phyloP scores from a whole-genome alignment of 2,113 vertebrate species.

The Notiomystis cincta region DNA sequence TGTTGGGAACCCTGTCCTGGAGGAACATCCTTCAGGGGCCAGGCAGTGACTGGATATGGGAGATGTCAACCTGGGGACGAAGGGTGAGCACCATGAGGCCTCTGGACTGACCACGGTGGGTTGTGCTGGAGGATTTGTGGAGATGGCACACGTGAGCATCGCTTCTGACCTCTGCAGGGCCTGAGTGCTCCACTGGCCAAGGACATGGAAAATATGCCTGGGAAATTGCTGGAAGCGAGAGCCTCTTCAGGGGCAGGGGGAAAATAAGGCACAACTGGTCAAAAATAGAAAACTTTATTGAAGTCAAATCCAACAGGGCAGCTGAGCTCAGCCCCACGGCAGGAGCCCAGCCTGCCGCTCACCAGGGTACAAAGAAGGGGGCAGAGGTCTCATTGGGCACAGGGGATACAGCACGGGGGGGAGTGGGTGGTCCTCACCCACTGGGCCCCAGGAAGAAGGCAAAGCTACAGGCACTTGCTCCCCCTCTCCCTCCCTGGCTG shows the following conservation, averaged over 20 bases:
- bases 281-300: constrained; percentile 82
- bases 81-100: not conserved
- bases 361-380: not conserved
- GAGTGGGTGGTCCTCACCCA: not conserved
- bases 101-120: not conserved
- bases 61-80: not conserved
- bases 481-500: constrained; percentile 4
- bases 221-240: not conserved
- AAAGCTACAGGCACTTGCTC: not conserved
- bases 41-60: not conserved
- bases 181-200: not conserved
- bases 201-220: not conserved
- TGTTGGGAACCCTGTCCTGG: not conserved
- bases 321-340: constrained; percentile 25
- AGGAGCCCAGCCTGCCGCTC: constrained; percentile 40
- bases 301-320: constrained; percentile 48
- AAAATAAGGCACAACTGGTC: constrained; percentile 73
- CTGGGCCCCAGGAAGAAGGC: not conserved
- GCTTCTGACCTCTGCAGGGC: not conserved
- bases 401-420: not conserved
- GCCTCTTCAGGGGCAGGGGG: constrained; percentile 48
- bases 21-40: not conserved
- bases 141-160: not conserved
- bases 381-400: not conserved
- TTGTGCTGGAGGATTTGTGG: not conserved